Percentiles rank a stretch among this genome's conserved stretches.
These are phyloP conservation scores for Cisticola juncidis DNA, from an alignment of 2,113 vertebrate genomes.

Conservation along the genomic window DNA sequence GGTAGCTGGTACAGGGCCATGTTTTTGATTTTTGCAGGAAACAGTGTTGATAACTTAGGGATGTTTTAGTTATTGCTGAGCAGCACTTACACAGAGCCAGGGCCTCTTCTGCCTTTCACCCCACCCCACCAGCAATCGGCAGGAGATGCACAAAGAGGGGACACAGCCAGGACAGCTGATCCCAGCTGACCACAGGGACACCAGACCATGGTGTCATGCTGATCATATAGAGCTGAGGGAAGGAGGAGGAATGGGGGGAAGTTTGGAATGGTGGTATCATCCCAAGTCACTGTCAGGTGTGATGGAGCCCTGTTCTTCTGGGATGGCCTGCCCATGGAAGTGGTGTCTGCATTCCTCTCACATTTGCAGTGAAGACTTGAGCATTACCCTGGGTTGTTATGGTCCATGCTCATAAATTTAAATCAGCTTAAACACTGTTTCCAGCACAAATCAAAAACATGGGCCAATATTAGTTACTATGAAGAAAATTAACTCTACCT, in stretches of 20 bases:
- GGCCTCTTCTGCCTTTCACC: background rate
- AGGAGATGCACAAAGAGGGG: background rate
- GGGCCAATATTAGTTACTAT: background rate
- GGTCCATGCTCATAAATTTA: background rate
- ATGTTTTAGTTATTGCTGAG: background rate
- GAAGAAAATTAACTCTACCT: background rate
- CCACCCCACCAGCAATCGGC: rapidly evolving
- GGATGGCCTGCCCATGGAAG: background rate
- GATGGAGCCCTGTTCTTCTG: background rate
- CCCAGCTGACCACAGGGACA: background rate
- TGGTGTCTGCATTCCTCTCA: background rate
- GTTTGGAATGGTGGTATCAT: rapidly evolving
- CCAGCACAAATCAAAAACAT: background rate
- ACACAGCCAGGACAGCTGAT: background rate
- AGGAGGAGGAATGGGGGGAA: background rate
- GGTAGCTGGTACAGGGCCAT: background rate
- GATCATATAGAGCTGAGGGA: background rate
- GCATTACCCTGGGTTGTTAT: background rate
- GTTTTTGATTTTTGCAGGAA: background rate
- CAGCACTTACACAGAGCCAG: background rate
- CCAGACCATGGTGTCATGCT: background rate
- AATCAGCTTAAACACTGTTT: background rate
- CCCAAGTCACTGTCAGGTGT: background rate
- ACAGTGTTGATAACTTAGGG: background rate
- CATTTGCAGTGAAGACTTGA: rapidly evolving